phyloP scores from a whole-genome alignment of 2,113 vertebrate genomes.

The Ceuthmochares aereus region DNA sequence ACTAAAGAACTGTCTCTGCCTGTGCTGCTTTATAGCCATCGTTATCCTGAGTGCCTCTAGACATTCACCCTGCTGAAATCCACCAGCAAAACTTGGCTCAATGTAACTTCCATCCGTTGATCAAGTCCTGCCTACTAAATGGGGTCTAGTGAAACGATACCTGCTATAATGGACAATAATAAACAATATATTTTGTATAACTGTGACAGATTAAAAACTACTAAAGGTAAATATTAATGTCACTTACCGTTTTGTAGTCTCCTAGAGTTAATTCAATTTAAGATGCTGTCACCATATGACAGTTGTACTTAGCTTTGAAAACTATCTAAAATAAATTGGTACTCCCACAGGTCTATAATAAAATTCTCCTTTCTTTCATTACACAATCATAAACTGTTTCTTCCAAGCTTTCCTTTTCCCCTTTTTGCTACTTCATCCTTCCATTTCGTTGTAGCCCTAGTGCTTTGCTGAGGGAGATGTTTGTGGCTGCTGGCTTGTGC shows the following conservation, averaged over 20 bases:
- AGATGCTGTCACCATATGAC: background rate
- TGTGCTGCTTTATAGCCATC: background rate
- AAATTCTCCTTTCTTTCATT: background rate
- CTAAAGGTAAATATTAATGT: background rate
- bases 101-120: rapidly evolving
- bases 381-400: rapidly evolving
- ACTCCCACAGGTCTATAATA: background rate
- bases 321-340: background rate
- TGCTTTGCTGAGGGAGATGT: background rate
- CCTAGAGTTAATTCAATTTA: background rate
- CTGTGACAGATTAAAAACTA: background rate
- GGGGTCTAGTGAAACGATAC: background rate
- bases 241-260: background rate
- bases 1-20: background rate
- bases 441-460: rapidly evolving
- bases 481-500: background rate
- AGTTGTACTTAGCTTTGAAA: background rate
- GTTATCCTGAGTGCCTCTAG: background rate
- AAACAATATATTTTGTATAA: background rate
- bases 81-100: rapidly evolving
- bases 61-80: background rate
- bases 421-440: background rate
- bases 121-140: background rate
- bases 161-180: too few species aligned
- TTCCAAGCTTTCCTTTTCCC: background rate